Percentiles rank a stretch among this genome's conserved stretches.
Conservation (phyloP, 2,797 vertebrate species). For the Fratercula arctica region DNA sequence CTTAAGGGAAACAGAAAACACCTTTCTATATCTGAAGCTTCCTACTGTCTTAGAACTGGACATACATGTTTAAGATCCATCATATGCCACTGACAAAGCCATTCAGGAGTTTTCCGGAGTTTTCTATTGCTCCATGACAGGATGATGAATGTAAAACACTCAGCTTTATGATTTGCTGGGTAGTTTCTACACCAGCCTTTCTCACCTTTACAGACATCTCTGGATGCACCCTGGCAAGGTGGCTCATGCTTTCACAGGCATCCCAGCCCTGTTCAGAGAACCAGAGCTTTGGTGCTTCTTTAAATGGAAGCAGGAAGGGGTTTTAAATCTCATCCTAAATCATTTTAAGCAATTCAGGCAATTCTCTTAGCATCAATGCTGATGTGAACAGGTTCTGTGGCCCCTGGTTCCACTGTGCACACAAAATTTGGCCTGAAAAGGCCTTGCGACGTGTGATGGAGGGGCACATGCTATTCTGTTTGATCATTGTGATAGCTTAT, state of each 20-base stretch:
- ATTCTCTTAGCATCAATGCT: background rate
- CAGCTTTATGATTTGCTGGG: background rate
- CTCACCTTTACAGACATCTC: background rate
- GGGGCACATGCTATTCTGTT: background rate
- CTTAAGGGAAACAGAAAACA: background rate
- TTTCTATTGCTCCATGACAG: background rate
- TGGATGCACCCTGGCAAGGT: background rate
- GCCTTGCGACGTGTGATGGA: background rate
- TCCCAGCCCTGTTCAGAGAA: background rate
- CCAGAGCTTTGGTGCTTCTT: background rate
- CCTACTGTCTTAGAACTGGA: background rate
- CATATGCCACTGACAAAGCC: background rate
- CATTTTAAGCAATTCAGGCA: background rate
- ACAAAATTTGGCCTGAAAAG: background rate
- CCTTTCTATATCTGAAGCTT: background rate
- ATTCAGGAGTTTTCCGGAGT: background rate
- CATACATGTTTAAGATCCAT: background rate
- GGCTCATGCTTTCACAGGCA: background rate
- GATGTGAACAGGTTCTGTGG: background rate
- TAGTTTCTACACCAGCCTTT: conserved; percentile 11
- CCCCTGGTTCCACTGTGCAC: background rate
- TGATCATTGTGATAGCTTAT: background rate
- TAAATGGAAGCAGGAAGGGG: background rate
- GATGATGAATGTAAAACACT: background rate
- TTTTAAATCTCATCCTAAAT: background rate